Conservation (phyloP, 2,113 vertebrate genomes). For the Grallaria varia region DNA sequence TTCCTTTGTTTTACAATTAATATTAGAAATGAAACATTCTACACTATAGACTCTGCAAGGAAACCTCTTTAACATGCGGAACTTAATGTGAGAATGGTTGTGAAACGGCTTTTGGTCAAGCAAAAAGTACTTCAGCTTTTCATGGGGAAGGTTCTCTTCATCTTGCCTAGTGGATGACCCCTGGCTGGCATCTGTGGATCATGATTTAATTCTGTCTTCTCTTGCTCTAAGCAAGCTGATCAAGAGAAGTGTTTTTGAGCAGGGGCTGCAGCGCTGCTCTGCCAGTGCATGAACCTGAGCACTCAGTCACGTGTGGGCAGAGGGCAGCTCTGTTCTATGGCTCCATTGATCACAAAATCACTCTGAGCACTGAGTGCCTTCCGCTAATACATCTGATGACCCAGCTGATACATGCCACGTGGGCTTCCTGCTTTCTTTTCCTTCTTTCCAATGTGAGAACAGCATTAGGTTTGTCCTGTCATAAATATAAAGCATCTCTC, state of each 20-base stretch:
- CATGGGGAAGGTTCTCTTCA: neutral
- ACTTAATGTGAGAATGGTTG: neutral
- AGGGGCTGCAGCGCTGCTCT: neutral
- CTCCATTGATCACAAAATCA: neutral
- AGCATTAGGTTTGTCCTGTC: neutral
- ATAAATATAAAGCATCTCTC: neutral
- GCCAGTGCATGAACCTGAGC: neutral
- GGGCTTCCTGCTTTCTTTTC: neutral
- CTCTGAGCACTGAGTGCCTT: neutral
- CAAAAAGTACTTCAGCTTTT: neutral
- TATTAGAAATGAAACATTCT: neutral
- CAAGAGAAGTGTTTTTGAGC: neutral
- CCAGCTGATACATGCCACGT: fast-evolving
- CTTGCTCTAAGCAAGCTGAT: neutral
- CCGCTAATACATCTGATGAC: neutral
- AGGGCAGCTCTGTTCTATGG: neutral
- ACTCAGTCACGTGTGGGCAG: neutral
- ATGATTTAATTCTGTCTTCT: neutral
- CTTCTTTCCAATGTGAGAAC: neutral
- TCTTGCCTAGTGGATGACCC: neutral
- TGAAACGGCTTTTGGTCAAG: neutral
- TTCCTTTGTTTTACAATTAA: neutral
- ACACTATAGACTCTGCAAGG: neutral
- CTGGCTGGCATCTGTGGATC: neutral
- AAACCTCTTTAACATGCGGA: neutral